phyloP scores from a whole-genome alignment of 1,140 invertebrate species.

The Drosophila nigromelanica region DNA sequence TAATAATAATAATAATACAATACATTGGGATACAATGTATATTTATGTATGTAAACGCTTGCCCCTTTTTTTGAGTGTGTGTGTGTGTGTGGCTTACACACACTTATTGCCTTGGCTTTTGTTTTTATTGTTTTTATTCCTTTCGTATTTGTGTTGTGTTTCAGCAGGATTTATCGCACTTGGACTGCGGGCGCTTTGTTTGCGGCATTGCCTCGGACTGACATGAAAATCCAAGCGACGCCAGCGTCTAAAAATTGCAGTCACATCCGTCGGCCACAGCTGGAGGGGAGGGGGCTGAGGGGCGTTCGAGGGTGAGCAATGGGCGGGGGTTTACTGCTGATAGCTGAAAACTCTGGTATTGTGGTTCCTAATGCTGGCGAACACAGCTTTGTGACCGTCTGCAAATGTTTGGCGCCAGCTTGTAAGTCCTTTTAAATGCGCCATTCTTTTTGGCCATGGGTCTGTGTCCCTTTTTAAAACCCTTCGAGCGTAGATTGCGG shows the following conservation, averaged over 20 bases:
- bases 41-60: conserved; percentile 18
- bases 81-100: conserved; percentile 33
- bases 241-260: conserved; percentile 68
- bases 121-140: conserved; percentile 21
- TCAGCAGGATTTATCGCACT: conserved; percentile 76
- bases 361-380: conserved; percentile 23
- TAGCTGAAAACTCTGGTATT: conserved; percentile 17
- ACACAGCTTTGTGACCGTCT: conserved; percentile 58
- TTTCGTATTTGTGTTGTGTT: conserved; percentile 44
- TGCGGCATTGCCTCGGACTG: conserved; percentile 64
- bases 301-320: background rate
- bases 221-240: conserved; percentile 74
- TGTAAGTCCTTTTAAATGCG: conserved; percentile 54
- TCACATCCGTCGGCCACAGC: conserved; percentile 57
- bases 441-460: conserved; percentile 34
- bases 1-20: conserved; percentile 34
- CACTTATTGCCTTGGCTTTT: conserved; percentile 34
- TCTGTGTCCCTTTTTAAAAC: conserved; percentile 24
- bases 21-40: conserved; percentile 22
- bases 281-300: background rate
- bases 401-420: conserved; percentile 44
- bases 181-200: conserved; percentile 65
- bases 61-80: conserved; percentile 11
- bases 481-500: conserved; percentile 31
- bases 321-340: background rate